Percentiles rank a stretch among this genome's conserved stretches.
Conservation (phyloP, 92 coral and sea anemone genomes). For the Hydrozoanthus gracilis region DNA sequence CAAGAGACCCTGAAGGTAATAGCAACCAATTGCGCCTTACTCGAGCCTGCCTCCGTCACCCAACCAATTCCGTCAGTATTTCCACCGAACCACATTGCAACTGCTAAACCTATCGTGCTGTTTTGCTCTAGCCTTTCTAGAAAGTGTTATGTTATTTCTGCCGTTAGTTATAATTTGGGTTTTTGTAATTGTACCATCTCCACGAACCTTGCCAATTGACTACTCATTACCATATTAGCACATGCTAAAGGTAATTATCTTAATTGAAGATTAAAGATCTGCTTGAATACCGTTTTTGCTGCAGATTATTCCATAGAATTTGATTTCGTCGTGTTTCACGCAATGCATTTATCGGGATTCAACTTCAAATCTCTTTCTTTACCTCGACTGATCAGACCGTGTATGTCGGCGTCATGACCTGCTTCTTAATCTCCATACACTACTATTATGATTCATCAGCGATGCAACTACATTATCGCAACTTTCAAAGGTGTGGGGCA, state of each 20-base stretch:
- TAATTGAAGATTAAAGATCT: background rate
- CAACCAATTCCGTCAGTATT: background rate
- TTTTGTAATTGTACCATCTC: too few relatives aligned
- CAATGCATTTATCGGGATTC: constrained; percentile 48
- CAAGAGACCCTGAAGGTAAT: background rate
- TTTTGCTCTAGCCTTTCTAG: background rate
- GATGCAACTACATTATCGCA: too few relatives aligned
- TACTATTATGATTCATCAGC: too few relatives aligned
- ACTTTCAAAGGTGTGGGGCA: too few relatives aligned
- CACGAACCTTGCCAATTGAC: too few relatives aligned
- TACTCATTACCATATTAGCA: background rate
- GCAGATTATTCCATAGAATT: constrained; percentile 18
- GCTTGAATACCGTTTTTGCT: too few relatives aligned
- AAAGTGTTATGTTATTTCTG: background rate
- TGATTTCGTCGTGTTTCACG: constrained; percentile 41
- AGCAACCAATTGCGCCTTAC: background rate
- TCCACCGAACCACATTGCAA: background rate
- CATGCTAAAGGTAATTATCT: background rate
- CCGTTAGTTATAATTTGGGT: background rate
- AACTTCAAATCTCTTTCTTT: constrained; percentile 20
- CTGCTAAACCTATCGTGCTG: background rate
- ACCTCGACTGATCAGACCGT: background rate
- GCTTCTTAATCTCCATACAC: too few relatives aligned
- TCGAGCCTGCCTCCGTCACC: background rate
- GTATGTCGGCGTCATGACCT: too few relatives aligned